Evolutionary conservation across 2,888 invertebrate species (phyloP).

Genomic region (Habrosyne pyritoides): DNA sequence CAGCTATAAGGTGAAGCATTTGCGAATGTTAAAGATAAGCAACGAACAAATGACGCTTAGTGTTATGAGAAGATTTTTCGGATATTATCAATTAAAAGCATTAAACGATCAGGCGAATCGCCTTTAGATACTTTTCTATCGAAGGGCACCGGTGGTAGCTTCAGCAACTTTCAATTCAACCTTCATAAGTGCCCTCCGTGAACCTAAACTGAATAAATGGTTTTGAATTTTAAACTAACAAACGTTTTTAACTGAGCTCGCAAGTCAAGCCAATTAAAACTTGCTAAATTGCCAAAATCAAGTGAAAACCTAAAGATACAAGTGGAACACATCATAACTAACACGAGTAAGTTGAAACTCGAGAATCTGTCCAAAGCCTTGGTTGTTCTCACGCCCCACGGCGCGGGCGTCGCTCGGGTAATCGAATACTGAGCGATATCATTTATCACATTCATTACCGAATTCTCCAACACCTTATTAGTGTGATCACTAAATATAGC

Average conservation of each 20-base stretch:
- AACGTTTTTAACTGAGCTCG: no score
- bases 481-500: constrained; percentile 46
- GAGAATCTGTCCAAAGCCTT: constrained; percentile 54
- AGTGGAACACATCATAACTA: constrained; percentile 25
- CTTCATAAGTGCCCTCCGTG: no score
- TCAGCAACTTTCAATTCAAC: no score
- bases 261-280: no score
- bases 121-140: no score
- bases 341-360: constrained; percentile 54
- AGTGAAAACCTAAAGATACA: neutral
- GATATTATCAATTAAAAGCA: neutral
- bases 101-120: no score
- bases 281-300: neutral
- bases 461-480: constrained; percentile 51
- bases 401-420: constrained; percentile 29
- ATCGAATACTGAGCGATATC: constrained; percentile 61
- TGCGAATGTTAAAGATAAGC: neutral
- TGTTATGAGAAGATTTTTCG: neutral
- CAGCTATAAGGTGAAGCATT: neutral
- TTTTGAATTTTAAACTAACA: no score
- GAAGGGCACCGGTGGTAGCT: no score
- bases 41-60: neutral
- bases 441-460: constrained; percentile 66
- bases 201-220: no score
- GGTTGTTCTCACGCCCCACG: constrained; percentile 63